Conservation (phyloP, 1,140 invertebrate species). For the Metaphire vulgaris region DNA sequence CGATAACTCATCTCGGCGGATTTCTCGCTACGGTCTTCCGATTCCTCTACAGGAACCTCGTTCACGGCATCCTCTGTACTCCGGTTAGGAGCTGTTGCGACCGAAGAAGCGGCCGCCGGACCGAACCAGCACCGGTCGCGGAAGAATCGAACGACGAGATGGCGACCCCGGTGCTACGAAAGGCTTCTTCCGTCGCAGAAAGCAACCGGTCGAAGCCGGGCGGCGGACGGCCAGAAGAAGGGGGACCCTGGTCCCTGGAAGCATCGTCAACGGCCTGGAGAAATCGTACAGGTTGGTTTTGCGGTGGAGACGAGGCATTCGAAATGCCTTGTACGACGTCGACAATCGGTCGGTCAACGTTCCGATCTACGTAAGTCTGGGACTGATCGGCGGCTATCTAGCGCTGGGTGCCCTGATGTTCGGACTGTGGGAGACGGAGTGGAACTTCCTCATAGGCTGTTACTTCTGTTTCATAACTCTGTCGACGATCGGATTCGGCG, state of each 20-base stretch:
- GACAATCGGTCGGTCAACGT: constrained; percentile 38
- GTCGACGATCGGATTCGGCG: no score
- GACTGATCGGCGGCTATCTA: constrained; percentile 78
- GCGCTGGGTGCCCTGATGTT: constrained; percentile 79
- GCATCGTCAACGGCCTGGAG: neutral
- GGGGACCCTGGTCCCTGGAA: no score
- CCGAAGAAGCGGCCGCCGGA: no score
- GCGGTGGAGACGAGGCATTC: constrained; percentile 18
- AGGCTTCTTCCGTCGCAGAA: no score
- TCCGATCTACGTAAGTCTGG: constrained; percentile 73
- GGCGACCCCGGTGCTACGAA: no score
- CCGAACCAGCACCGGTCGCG: no score
- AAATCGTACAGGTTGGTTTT: constrained; percentile 6
- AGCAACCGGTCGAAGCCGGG: neutral
- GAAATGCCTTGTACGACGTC: constrained; percentile 18
- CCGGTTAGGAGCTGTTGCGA: constrained; percentile 16
- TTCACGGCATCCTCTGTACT: constrained; percentile 59
- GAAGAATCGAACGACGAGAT: no score
- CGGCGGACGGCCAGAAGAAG: no score
- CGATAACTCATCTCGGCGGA: constrained; percentile 85
- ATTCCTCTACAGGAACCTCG: constrained; percentile 77
- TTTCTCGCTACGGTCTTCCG: constrained; percentile 85
- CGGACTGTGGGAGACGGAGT: constrained; percentile 61
- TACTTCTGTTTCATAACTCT: constrained; percentile 90
- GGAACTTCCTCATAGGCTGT: constrained; percentile 83